Conservation (phyloP, 2,113 vertebrate genomes). For the Ovis aries region ARS-UI_Ramb_v3.0 NC_056058.1:71720501-71721000, state of each 20-base stretch:
- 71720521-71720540: background rate
- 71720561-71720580: background rate
- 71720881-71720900: background rate
- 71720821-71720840: background rate
- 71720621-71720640: background rate
- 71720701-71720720: background rate
- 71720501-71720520: background rate
- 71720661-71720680: background rate
- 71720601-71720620: background rate
- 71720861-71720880: background rate
- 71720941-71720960: background rate
- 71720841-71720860: conserved; percentile 9
- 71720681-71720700: background rate
- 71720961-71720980: background rate
- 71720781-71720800: conserved; percentile 22
- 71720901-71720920: background rate
- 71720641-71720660: background rate
- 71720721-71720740: background rate
- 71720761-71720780: conserved; percentile 25
- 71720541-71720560: background rate
- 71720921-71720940: background rate
- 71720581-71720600: background rate
- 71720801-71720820: background rate
- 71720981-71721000: background rate
- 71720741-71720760: background rate